Evolutionary conservation across 2,797 vertebrate species (phyloP).

Genomic region (Dendrocincla fuliginosa): DNA sequence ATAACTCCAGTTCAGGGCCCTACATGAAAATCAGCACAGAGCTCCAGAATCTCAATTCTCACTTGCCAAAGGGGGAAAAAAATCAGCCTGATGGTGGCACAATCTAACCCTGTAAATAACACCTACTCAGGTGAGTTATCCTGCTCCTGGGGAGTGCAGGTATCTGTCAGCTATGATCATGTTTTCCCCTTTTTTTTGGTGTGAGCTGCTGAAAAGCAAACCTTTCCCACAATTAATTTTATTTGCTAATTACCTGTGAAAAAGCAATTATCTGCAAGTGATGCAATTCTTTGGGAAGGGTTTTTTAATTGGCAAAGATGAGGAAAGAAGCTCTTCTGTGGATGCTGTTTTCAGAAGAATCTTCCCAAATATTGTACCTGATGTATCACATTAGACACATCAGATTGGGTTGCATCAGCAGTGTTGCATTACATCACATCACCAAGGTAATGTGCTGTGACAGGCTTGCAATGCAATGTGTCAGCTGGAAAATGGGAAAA

Average conservation of each 20-base stretch:
- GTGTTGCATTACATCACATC: constrained; percentile 39
- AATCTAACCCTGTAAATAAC: background rate
- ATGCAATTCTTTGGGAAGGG: background rate
- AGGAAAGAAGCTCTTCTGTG: background rate
- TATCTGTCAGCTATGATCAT: background rate
- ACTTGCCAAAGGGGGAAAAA: background rate
- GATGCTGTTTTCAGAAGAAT: background rate
- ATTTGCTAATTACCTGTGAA: constrained; percentile 61
- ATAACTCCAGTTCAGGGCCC: background rate
- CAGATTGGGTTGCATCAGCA: constrained; percentile 58
- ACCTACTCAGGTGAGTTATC: background rate
- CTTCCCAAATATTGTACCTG: constrained; percentile 31
- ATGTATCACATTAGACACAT: constrained; percentile 63
- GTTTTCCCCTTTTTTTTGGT: background rate
- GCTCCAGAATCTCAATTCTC: background rate
- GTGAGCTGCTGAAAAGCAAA: constrained; percentile 27
- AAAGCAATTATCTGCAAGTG: constrained; percentile 42
- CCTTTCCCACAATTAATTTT: constrained; percentile 36
- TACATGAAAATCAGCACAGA: background rate
- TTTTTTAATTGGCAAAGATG: constrained; percentile 9
- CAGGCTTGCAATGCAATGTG: constrained; percentile 39
- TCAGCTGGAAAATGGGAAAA: constrained; percentile 65
- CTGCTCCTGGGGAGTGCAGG: background rate
- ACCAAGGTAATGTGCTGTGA: constrained; percentile 52
- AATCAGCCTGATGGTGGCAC: background rate